Evolutionary conservation across 2,888 invertebrate genomes (phyloP).

Genomic region (Papilio demoleus): DNA sequence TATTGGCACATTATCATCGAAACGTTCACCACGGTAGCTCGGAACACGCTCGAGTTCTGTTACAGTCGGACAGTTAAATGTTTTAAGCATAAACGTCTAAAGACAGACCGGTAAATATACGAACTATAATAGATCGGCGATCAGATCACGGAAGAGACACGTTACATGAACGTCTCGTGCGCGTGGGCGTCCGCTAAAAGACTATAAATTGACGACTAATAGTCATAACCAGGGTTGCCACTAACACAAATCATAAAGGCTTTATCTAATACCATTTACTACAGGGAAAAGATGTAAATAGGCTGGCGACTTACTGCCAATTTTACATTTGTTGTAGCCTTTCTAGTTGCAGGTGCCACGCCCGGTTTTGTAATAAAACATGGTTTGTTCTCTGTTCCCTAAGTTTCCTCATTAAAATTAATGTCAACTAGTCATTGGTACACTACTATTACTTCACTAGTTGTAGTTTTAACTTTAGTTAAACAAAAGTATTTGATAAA

Average conservation of each 20-base stretch:
- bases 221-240: conserved; percentile 28
- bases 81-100: conserved; percentile 15
- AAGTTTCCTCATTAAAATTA: too few species aligned
- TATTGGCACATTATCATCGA: conserved; percentile 20
- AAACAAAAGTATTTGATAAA: too few species aligned
- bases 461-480: too few species aligned
- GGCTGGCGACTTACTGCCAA: not conserved
- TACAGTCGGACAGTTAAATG: conserved; percentile 11
- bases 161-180: conserved; percentile 39
- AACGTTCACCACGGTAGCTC: conserved; percentile 10
- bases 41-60: conserved; percentile 11
- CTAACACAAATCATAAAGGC: not conserved
- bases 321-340: not conserved
- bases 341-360: not conserved
- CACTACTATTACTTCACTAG: too few species aligned
- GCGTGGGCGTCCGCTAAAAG: conserved; percentile 41
- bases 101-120: conserved; percentile 26
- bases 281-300: conserved; percentile 18
- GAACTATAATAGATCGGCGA: conserved; percentile 34
- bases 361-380: not conserved
- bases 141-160: conserved; percentile 40
- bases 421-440: too few species aligned
- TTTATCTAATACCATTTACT: conserved; percentile 7
- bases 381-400: too few species aligned
- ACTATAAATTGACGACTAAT: conserved; percentile 42